Conservation (phyloP, 2,888 invertebrate species). For the Leptinotarsa tumamoca region DNA sequence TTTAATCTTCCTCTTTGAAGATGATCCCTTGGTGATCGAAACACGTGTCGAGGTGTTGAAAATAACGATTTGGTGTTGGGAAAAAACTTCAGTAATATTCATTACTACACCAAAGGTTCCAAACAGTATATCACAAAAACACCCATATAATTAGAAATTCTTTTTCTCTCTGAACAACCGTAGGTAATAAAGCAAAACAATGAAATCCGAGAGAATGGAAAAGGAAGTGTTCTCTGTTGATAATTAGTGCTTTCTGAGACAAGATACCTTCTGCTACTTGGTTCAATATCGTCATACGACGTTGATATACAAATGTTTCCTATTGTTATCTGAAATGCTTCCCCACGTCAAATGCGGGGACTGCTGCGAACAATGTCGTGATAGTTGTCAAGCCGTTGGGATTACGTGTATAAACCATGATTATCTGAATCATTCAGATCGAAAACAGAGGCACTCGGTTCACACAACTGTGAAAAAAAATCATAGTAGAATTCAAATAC, state of each 20-base stretch:
- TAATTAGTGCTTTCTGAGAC: conserved; percentile 37
- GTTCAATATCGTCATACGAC: conserved; percentile 4
- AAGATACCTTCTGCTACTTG: conserved; percentile 30
- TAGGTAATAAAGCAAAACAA: conserved; percentile 1
- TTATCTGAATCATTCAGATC: neutral
- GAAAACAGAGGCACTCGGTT: too few relatives aligned
- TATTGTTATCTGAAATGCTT: neutral
- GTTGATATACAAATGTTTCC: neutral
- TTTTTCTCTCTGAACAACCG: neutral
- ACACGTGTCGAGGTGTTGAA: too few relatives aligned
- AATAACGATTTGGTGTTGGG: too few relatives aligned
- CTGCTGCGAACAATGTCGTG: neutral
- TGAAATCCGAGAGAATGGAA: conserved; percentile 23
- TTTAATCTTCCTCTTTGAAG: too few relatives aligned
- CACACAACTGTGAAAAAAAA: too few relatives aligned
- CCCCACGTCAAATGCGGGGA: neutral
- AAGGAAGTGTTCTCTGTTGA: conserved; percentile 25
- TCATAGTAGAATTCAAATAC: too few relatives aligned
- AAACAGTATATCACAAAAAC: too few relatives aligned
- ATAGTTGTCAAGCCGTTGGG: neutral
- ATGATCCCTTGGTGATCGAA: too few relatives aligned
- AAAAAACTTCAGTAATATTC: too few relatives aligned
- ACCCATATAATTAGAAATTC: too few relatives aligned
- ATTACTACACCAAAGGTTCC: too few relatives aligned
- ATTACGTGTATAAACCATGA: conserved; percentile 14